phyloP scores from a whole-genome alignment of 2,797 vertebrate genomes.

The Girardinus metallicus region DNA sequence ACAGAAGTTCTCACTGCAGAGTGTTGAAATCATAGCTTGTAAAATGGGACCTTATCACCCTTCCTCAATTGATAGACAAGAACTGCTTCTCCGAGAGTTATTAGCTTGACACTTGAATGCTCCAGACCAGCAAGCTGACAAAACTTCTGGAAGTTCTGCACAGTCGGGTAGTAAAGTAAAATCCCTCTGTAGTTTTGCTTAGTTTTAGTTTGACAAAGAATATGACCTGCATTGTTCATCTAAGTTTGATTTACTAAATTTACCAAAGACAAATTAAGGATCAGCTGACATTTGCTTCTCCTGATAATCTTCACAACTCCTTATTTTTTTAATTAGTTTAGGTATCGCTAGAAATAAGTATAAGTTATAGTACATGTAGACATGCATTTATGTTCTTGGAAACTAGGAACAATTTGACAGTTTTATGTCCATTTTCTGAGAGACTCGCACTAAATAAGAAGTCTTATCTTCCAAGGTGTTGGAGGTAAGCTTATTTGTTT shows the following conservation, averaged over 20 bases:
- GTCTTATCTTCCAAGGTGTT: background rate
- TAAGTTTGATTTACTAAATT: background rate
- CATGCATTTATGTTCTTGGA: background rate
- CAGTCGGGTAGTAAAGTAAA: background rate
- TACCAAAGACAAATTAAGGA: background rate
- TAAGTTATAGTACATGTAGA: background rate
- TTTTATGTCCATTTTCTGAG: background rate
- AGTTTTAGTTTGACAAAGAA: background rate
- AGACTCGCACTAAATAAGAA: background rate
- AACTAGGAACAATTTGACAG: background rate
- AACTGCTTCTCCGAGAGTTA: background rate
- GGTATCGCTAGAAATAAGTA: background rate
- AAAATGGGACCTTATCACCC: background rate
- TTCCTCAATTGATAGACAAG: background rate
- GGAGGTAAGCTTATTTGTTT: background rate
- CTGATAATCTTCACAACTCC: background rate
- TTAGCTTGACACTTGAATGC: background rate
- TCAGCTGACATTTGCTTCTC: background rate
- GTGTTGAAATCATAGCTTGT: background rate
- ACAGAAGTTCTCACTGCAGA: background rate
- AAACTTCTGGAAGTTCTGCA: background rate
- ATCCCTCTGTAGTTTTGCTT: background rate
- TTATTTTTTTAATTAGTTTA: background rate
- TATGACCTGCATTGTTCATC: background rate
- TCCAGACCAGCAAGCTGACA: background rate